Evolutionary conservation across 2,888 invertebrate genomes (phyloP), one percentile per base, ranked within the genome.

Genomic region (Sipunculus nudus): DNA sequence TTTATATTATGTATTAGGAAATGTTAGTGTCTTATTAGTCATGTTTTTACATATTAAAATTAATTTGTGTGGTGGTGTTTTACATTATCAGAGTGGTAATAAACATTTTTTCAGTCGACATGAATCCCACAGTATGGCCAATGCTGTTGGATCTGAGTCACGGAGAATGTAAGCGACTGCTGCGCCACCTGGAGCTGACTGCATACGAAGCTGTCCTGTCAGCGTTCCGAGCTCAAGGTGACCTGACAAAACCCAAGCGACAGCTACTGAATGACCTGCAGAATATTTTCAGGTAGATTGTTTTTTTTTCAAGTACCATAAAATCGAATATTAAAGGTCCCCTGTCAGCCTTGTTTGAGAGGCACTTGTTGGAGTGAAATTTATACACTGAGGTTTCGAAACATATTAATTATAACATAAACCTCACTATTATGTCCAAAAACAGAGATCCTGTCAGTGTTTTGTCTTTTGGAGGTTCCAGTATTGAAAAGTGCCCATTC

Each of bases 181-280:
- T 95, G 81, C 89, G 95, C 79, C 90, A 91, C 87, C 88, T 94
- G 80, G 83, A 96, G 88, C 86, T 96, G 83, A 94, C 94, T 86
- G 93, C 95, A 71, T 96, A 95, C 87, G 90, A 92, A 77, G 90
- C 90, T 84, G 88, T 95, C 84, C 89, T 96, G 62, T 92, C 92
- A 80, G 94, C 93, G 75, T 89, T 96, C 82, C 89, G 96, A 85
- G 95, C 95, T 76, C 95, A 95, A 86, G 96, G 96, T 72, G 89
- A 91, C 78, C 88, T 95, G 63, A 92, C 89, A 81, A 89, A 89
- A 78, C 91, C 91, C 78, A 94, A 94, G 87, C 89, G 90, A 80
- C 91, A 90, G 84, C 85, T 94, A 76, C 86, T 96, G 53, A 90
- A 91, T 82, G 93, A 94, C 80, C 87, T 94, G 73, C 90, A 92